Base-by-base conservation (phyloP, 1,140 invertebrate genomes). In the Gryon sp. region DNA sequence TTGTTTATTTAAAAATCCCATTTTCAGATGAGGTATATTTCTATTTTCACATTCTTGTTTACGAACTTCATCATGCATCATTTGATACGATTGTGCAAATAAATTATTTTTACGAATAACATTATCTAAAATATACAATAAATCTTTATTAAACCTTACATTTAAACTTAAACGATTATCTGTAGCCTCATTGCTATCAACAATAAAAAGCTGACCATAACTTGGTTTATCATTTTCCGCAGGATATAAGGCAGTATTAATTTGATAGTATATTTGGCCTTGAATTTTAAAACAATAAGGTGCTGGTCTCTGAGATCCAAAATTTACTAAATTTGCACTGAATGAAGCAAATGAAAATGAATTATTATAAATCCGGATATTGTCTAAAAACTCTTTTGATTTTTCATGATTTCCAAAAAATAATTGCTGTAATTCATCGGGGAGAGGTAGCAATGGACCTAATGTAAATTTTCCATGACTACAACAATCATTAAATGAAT, bases 401-500 rank as follows among this genome's bases (percentile, higher is more conserved):
- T 45, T 45, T 32, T n/a, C 7, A 59, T 59, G 40, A 20, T 24
- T 24, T 7, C 22, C 22, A 24, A 7, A 12, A 15, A 34, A 62
- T 15, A 62, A 46, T n/a, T 28, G 16, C 7, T 36, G 18, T 15
- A 62, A 22, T 5, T 26, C 4, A 16, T 16, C n/a, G 12, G 57
- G 18, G 11, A 41, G 59, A 11, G 18, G 32, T 16, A 32, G 59
- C n/a, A 63, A 50, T 12, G 45, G 32, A n/a, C 38, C 34, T 32
- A 65, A 19, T 6, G 5, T 40, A 8, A 65, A 45, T 41, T 34
- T 34, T 3, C 32, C 8, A 14, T 34, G 32, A 18, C 12, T 30
- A 63, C 43, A 63, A 14, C 59, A 63, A 40, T 63, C 43, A n/a
- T 16, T 24, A 28, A 63, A 63, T 12, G 43, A 63, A 34, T 63